Evolutionary conservation across 2,113 vertebrate species (phyloP).

Genomic region (Holacanthus passer): DNA sequence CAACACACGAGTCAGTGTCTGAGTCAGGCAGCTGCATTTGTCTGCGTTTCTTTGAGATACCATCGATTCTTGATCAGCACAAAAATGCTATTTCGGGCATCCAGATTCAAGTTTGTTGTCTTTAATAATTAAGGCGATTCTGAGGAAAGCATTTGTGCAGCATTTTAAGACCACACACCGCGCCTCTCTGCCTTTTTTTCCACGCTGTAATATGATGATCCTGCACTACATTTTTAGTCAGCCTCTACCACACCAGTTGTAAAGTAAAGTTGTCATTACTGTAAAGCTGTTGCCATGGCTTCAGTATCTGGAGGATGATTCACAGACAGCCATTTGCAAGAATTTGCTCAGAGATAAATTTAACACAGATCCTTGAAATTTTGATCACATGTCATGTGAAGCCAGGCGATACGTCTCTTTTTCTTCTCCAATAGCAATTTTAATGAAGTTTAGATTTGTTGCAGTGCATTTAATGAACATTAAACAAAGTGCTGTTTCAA

Average conservation of each 20-base stretch:
- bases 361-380: slow-evolving; percentile 44
- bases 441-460: slow-evolving; percentile 1
- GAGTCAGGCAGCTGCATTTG: slow-evolving; percentile 18
- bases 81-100: slow-evolving; percentile 29
- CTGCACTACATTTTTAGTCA: slow-evolving; percentile 38
- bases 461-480: not conserved
- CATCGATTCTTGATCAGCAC: slow-evolving; percentile 4
- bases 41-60: not conserved
- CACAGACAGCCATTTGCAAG: slow-evolving; percentile 50
- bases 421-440: not conserved
- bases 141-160: slow-evolving; percentile 3
- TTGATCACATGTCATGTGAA: slow-evolving; percentile 23
- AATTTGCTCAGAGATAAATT: slow-evolving; percentile 48
- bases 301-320: slow-evolving; percentile 68
- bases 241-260: slow-evolving; percentile 35
- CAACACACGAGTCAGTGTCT: slow-evolving; percentile 19
- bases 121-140: not conserved
- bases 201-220: slow-evolving; percentile 34
- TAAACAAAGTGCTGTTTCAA: slow-evolving; percentile 13
- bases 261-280: slow-evolving; percentile 68
- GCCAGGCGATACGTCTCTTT: not conserved
- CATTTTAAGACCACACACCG: not conserved
- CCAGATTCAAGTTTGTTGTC: not conserved
- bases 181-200: slow-evolving; percentile 39
- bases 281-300: slow-evolving; percentile 80